Base-by-base conservation (phyloP, 92 coral and sea anemone species). In the Pocillopora grandis region DNA sequence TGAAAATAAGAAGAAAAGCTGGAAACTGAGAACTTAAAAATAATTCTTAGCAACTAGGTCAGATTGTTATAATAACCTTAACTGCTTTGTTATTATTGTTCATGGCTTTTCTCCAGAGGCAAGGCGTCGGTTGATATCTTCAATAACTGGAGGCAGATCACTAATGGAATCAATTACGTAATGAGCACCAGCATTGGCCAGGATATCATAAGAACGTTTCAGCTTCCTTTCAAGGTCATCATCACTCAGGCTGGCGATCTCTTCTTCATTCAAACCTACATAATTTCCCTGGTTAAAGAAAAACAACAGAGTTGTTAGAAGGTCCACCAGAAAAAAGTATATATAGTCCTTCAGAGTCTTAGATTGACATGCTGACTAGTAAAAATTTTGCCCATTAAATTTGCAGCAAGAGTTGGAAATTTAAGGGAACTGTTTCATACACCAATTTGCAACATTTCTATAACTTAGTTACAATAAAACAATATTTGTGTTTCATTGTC, bases 161-260 rank as follows among this genome's bases (percentile, higher is more conserved):
- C 75, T 87, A 66, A 96, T 92, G 69, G 89, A 90, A 87, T 96
- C 99, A 72, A 96, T 92, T 75, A 96, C 99, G 61, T 96, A 96
- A 80, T 96, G 99, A 10, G 99, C 97, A 23, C 99, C 99, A 49
- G 99, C 96, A 82, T 95, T 96, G 72, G 98, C 98, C 55, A 96
- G 95, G 73, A 90, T 92, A 76, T 96, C 98, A 27, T 96, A 96
- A 2, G 99, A 87, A 2, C 96, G 91, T 14, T 66, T 71, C 11
- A 96, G 61, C 89, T 86, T 90, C 37, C 95, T 84, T 76, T 96
- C 99, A 59, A 94, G 94, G 80, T 96, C 98, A 74, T 94, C 99
- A 12, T 87, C 87, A 48, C 85, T 78, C 21, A 96, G 90, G 16
- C 85, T 93, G 20, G 91, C 92, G 8, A 96, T 94, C 67, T 96